A percentile compares a stretch with the other conserved stretches of the same genome.
These are phyloP conservation scores for Holothuria glaberrima DNA, from an alignment of 35 echinoderm and acorn worm species.

Conservation along the genomic window DNA sequence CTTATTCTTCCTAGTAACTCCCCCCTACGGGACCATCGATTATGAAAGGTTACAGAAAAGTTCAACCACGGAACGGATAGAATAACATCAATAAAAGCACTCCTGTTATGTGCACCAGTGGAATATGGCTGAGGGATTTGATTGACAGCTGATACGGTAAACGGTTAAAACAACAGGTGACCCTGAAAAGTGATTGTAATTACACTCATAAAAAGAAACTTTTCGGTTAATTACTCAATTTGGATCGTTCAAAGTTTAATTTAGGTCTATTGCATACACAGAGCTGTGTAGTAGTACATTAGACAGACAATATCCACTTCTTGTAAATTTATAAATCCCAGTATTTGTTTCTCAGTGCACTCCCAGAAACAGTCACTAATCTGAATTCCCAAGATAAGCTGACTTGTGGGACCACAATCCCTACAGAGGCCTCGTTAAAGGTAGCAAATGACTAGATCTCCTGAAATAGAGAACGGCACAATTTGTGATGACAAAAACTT, in stretches of 20 bases:
- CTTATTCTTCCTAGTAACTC: not conserved
- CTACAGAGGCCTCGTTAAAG: not conserved
- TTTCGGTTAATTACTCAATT: not conserved
- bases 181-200: not conserved
- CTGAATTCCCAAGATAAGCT: not conserved
- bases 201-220: not conserved
- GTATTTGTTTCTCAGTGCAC: not conserved
- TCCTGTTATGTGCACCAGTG: not conserved
- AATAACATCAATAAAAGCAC: not conserved
- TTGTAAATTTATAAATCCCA: not conserved
- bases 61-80: not conserved
- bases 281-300: not conserved
- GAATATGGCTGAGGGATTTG: constrained; percentile 1
- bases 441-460: not conserved
- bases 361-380: not conserved
- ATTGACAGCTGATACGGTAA: not conserved
- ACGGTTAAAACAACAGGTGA: not conserved
- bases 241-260: not conserved
- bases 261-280: not conserved
- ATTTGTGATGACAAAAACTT: too few relatives aligned
- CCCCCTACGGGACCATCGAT: not conserved
- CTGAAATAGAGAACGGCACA: constrained; percentile 19
- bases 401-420: not conserved
- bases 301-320: not conserved
- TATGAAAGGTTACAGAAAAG: not conserved